phyloP scores from a whole-genome alignment of 2,888 invertebrate genomes.

The Folsomia candida region DNA sequence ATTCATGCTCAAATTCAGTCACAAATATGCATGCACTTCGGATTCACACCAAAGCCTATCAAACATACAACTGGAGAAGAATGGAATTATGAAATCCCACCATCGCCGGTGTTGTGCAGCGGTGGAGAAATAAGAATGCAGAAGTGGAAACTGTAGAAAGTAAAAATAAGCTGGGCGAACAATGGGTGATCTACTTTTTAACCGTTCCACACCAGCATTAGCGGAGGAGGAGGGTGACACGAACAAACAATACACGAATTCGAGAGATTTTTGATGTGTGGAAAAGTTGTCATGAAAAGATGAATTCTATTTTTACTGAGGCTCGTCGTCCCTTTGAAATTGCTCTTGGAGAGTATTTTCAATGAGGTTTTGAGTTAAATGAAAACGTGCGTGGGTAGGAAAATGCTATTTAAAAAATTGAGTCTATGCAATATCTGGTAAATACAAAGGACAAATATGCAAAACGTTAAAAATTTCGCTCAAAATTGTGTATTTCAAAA shows the following conservation, averaged over 20 bases:
- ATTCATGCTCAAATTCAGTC: background rate
- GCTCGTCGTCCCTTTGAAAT: too few relatives aligned
- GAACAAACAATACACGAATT: background rate
- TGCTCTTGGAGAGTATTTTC: too few relatives aligned
- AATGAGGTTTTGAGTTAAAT: too few relatives aligned
- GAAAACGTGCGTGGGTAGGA: too few relatives aligned
- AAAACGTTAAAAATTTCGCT: too few relatives aligned
- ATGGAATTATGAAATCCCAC: background rate
- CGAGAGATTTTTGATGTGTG: background rate
- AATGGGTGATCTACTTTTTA: slow-evolving; percentile 4
- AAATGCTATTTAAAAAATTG: too few relatives aligned
- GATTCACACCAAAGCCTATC: slow-evolving; percentile 3
- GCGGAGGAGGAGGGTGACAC: background rate
- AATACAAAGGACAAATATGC: too few relatives aligned
- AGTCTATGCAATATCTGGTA: too few relatives aligned
- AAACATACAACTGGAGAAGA: background rate
- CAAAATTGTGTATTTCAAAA: too few relatives aligned
- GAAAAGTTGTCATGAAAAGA: too few relatives aligned
- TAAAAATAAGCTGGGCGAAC: background rate
- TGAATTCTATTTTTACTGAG: too few relatives aligned
- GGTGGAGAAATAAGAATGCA: background rate
- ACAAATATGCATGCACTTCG: slow-evolving; percentile 5
- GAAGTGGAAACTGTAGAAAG: background rate
- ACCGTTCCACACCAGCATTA: background rate
- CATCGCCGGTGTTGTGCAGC: background rate